phyloP scores from a whole-genome alignment of 2,888 invertebrate genomes.

The Frankliniella intonsa region DNA sequence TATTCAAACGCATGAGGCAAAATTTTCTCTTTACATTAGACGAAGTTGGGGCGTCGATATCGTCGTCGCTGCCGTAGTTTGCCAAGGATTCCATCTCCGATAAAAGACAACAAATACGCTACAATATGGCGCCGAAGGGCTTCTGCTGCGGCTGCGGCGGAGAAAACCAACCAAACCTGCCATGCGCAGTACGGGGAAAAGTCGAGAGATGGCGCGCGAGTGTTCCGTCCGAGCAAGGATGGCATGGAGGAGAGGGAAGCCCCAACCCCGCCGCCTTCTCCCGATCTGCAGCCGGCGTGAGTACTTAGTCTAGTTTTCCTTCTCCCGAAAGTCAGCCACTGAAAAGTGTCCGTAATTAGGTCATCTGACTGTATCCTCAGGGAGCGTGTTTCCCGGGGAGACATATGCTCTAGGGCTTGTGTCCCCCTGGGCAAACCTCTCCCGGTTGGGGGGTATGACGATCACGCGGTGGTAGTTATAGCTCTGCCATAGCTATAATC shows the following conservation, averaged over 20 bases:
- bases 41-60: constrained; percentile 51
- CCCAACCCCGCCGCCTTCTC: background rate
- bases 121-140: background rate
- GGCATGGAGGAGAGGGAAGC: background rate
- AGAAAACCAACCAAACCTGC: background rate
- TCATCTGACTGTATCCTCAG: too few species aligned
- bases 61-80: constrained; percentile 75
- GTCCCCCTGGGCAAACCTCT: too few species aligned
- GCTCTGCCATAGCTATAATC: too few species aligned
- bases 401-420: too few species aligned
- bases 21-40: constrained; percentile 43
- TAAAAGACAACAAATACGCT: background rate
- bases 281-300: too few species aligned
- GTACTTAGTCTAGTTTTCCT: too few species aligned
- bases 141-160: background rate
- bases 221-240: background rate
- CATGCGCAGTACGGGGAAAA: background rate
- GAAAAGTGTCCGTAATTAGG: too few species aligned
- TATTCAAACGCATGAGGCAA: too few species aligned
- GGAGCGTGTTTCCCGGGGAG: too few species aligned
- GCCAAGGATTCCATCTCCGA: constrained; percentile 65
- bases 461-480: too few species aligned
- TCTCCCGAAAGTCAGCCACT: too few species aligned
- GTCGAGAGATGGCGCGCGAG: background rate
- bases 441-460: too few species aligned